phyloP scores from a whole-genome alignment of 2,888 invertebrate genomes.

The Lissocephala sabroskyi region DNA sequence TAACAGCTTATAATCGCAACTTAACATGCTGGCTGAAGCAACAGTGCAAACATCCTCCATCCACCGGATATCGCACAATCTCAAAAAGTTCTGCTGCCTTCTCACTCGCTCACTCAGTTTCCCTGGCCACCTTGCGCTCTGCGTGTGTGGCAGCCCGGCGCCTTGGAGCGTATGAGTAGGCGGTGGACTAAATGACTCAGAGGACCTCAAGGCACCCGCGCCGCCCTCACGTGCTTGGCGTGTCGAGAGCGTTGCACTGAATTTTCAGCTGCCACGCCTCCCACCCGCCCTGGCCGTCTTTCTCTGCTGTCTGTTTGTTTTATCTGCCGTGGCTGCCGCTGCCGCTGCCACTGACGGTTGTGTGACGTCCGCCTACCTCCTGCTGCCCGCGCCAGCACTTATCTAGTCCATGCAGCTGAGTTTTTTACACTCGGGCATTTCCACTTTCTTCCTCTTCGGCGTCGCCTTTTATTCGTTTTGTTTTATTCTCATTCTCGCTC shows the following conservation, averaged over 20 bases:
- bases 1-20: constrained; percentile 64
- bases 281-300: too few species aligned
- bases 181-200: constrained; percentile 51
- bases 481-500: constrained; percentile 39
- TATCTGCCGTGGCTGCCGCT: constrained; percentile 20
- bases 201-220: constrained; percentile 12
- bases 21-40: constrained; percentile 63
- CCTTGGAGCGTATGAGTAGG: constrained; percentile 27
- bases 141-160: constrained; percentile 27
- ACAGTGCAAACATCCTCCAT: constrained; percentile 59
- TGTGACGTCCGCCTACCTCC: too few species aligned
- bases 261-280: too few species aligned
- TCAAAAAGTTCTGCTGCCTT: constrained; percentile 21
- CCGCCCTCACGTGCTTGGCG: constrained; percentile 16
- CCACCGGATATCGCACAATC: constrained; percentile 62
- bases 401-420: not conserved
- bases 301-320: constrained; percentile 10
- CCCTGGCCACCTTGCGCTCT: constrained; percentile 5
- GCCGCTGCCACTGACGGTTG: not conserved
- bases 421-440: too few species aligned
- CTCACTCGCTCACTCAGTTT: not conserved
- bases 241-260: constrained; percentile 66
- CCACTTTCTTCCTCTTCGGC: not conserved
- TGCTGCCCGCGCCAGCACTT: not conserved
- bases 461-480: constrained; percentile 17